These are phyloP conservation scores for Oenanthe oenanthe DNA, from an alignment of 2,113 vertebrate species.

Conservation along the genomic window DNA sequence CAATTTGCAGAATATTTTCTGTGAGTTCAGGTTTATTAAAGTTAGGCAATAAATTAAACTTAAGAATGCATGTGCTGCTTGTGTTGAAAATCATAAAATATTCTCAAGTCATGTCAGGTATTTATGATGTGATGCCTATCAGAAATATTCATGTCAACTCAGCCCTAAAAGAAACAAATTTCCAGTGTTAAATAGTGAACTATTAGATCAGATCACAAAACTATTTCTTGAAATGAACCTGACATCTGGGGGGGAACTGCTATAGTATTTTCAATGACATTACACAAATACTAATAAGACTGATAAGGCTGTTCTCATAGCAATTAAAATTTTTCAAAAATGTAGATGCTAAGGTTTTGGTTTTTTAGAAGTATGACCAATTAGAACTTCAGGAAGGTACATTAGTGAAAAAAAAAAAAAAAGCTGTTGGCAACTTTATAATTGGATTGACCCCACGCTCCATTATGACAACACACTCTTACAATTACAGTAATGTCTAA, in stretches of 20 bases:
- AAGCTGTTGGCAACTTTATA: slow-evolving; percentile 1
- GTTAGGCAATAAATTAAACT: background rate
- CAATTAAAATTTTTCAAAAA: slow-evolving; percentile 12
- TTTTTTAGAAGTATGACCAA: background rate
- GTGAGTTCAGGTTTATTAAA: background rate
- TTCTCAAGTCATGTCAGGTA: slow-evolving; percentile 65
- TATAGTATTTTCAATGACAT: slow-evolving; percentile 9
- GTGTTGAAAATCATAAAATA: slow-evolving; percentile 42
- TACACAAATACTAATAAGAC: background rate
- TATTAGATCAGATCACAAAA: slow-evolving; percentile 48
- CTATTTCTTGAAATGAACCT: slow-evolving; percentile 54
- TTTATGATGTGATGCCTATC: slow-evolving; percentile 59
- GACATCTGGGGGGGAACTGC: slow-evolving; percentile 22
- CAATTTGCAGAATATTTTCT: background rate
- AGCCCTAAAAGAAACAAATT: slow-evolving; percentile 39
- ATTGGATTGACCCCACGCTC: slow-evolving; percentile 31
- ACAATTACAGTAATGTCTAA: slow-evolving; percentile 37
- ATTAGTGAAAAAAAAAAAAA: background rate
- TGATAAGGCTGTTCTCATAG: slow-evolving; percentile 14
- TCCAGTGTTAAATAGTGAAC: slow-evolving; percentile 56
- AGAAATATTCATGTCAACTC: slow-evolving; percentile 53
- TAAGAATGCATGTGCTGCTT: background rate
- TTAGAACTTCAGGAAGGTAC: slow-evolving; percentile 1
- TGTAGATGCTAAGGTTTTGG: slow-evolving; percentile 13
- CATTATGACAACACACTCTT: slow-evolving; percentile 8